Percentiles rank a stretch among this genome's conserved stretches.
Conservation (phyloP, 2,888 invertebrate species). For the Habroteleia sp. region DNA sequence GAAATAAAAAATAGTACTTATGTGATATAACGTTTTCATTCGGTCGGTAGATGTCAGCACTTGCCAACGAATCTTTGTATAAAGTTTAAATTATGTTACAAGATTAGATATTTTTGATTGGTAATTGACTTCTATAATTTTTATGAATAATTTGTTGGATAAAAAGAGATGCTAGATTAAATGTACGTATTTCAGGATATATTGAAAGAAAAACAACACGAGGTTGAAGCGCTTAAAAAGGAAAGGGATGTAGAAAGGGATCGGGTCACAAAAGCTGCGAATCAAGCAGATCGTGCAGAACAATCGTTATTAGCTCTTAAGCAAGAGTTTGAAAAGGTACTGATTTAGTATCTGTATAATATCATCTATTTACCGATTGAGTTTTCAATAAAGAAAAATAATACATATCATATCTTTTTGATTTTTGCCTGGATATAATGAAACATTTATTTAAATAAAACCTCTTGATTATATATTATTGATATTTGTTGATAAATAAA, state of each 20-base stretch:
- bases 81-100: too few relatives aligned
- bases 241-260: slow-evolving; percentile 95
- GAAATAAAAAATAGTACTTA: too few relatives aligned
- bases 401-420: too few relatives aligned
- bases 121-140: slow-evolving; percentile 10
- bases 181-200: slow-evolving; percentile 86
- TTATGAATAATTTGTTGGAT: background rate
- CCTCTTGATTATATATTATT: too few relatives aligned
- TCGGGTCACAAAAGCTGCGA: slow-evolving; percentile 91
- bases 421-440: too few relatives aligned
- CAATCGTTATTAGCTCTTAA: slow-evolving; percentile 84
- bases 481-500: too few relatives aligned
- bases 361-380: too few relatives aligned
- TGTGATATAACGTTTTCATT: too few relatives aligned
- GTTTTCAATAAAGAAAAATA: too few relatives aligned
- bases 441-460: too few relatives aligned
- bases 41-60: too few relatives aligned
- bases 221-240: slow-evolving; percentile 94
- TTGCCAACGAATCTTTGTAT: too few relatives aligned
- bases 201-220: slow-evolving; percentile 95
- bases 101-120: slow-evolving; percentile 15
- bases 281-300: slow-evolving; percentile 90
- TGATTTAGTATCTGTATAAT: slow-evolving; percentile 5
- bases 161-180: slow-evolving; percentile 2
- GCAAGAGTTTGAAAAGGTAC: slow-evolving; percentile 86